Base-by-base conservation (phyloP, 2,888 invertebrate species). In the Ypsolopha sequella region DNA sequence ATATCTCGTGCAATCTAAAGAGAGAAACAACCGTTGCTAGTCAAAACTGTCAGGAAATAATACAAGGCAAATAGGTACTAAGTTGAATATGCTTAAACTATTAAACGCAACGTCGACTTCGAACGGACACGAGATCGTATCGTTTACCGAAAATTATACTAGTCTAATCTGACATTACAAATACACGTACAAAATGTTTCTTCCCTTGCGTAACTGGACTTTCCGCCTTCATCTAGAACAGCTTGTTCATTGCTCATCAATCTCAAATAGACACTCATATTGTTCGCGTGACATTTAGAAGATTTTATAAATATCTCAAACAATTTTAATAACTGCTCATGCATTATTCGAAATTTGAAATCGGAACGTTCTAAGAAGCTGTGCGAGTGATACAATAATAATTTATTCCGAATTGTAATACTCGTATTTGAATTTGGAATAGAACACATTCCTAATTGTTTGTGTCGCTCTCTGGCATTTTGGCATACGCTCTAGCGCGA, bases 231-330 rank as follows among this genome's bases (percentile, higher is more conserved):
- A 66, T 73, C 74, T 69, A 68, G 70, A 65, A 64, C 68, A 69
- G 77, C 77, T 80, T 78, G 80, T 72, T 76, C 65, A 75, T 79
- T 80, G 73, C 79, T 80, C 81, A 82, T 81, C 81, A 80, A 84
- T 84, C 80, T 80, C 66, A 69, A 77, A 80, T 80, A 80, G 81
- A 82, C 76, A 71, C 66, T 70, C 66, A 73, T 72, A 81, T 85
- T 84, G 84, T 85, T 80, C 79, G 72, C 77, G 76, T 82, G 84
- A 82, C 84, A 84, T 85, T 85, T 85, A 75, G 63, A 78, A 67
- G 70, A 76, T 76, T 71, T 74, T 80, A 84, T 78, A 82, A 80
- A 84, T 82, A 80, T 76, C 65, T 64, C 67, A 68, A 52, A 55
- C 68, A 62, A 70, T 72, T 72, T 68, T 73, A 68, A 68, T 62